A percentile compares a stretch with the other conserved stretches of the same genome.
phyloP scores from a whole-genome alignment of 2,797 vertebrate species.

The Platalea minor region DNA sequence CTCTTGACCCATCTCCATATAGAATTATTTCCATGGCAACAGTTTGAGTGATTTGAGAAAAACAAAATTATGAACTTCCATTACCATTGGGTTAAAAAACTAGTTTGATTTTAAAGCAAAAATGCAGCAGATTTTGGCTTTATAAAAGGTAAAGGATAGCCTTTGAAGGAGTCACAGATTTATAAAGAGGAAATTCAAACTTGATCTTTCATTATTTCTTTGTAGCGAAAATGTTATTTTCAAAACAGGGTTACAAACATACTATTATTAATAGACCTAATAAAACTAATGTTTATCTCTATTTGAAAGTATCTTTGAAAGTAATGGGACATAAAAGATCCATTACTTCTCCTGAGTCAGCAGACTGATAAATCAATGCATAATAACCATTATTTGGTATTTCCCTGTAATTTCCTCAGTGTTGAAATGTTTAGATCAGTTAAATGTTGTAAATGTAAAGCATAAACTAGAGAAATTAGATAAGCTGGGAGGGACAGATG shows the following conservation, averaged over 20 bases:
- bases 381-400: background rate
- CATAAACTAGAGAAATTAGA: slow-evolving; percentile 14
- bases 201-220: background rate
- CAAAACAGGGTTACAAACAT: background rate
- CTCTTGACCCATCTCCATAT: slow-evolving; percentile 42
- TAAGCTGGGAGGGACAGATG: background rate
- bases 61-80: slow-evolving; percentile 1
- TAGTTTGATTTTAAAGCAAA: background rate
- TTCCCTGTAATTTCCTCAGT: background rate
- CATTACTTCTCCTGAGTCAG: background rate
- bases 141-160: background rate
- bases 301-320: slow-evolving; percentile 1
- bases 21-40: slow-evolving; percentile 61
- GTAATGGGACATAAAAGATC: background rate
- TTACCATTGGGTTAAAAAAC: background rate
- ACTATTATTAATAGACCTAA: background rate
- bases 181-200: background rate
- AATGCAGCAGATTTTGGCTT: background rate
- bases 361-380: background rate
- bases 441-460: background rate
- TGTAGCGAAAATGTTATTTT: background rate
- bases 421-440: background rate
- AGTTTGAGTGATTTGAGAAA: slow-evolving; percentile 6
- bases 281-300: slow-evolving; percentile 1
- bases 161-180: background rate